These are phyloP conservation scores for Muscidifurax raptorellus DNA, from an alignment of 1,140 invertebrate species.

Conservation along the genomic window DNA sequence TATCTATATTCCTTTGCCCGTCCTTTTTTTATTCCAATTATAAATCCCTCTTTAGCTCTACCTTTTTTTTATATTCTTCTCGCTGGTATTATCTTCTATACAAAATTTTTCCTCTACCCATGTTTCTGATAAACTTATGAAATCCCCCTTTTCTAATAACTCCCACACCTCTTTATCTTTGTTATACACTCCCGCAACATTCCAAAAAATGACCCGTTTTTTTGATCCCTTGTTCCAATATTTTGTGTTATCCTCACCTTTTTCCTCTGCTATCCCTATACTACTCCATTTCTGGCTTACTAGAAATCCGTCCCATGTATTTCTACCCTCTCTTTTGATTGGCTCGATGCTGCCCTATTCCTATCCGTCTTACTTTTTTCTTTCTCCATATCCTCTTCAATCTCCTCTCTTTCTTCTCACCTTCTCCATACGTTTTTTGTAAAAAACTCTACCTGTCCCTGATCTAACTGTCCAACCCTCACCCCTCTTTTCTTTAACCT, in stretches of 20 bases:
- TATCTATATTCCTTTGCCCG: background rate
- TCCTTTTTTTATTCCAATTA: constrained; percentile 17
- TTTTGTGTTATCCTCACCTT: background rate
- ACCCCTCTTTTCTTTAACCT: background rate
- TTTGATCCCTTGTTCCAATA: background rate
- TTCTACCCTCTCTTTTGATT: background rate
- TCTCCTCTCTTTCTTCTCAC: background rate
- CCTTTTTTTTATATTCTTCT: constrained; percentile 40
- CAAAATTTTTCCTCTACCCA: constrained; percentile 42
- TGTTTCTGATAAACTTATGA: background rate
- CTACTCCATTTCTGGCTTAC: background rate
- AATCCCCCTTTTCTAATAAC: background rate
- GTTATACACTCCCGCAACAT: background rate
- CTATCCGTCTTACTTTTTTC: background rate
- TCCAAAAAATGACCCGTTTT: background rate
- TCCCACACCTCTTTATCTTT: background rate
- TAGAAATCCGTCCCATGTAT: background rate
- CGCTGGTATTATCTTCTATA: constrained; percentile 31
- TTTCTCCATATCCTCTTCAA: background rate
- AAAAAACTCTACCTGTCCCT: too few relatives aligned
- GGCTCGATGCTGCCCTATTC: too few relatives aligned
- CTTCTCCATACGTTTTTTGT: background rate
- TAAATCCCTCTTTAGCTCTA: constrained; percentile 43
- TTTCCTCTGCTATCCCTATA: too few relatives aligned
- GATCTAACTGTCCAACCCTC: background rate